Percentiles rank a stretch among this genome's conserved stretches.
Conservation (phyloP, 2,888 invertebrate genomes). For the Thalpophila matura region DNA sequence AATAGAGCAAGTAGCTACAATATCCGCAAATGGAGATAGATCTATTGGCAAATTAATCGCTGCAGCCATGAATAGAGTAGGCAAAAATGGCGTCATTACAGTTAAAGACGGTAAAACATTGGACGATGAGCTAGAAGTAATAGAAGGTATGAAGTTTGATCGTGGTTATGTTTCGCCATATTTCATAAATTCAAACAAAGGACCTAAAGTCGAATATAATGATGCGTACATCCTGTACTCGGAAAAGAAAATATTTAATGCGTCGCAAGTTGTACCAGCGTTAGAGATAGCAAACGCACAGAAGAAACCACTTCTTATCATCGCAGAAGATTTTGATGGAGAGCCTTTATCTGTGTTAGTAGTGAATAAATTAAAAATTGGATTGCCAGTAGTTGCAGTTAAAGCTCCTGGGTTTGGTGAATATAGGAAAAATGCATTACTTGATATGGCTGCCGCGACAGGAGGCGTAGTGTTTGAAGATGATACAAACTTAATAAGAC, state of each 20-base stretch:
- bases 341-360: constrained; percentile 98
- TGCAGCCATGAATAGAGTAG: constrained; percentile 98
- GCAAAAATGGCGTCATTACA: constrained; percentile 99
- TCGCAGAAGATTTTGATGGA: constrained; percentile 98
- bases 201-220: constrained; percentile 98
- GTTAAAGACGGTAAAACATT: constrained; percentile 99
- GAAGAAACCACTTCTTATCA: constrained; percentile 97
- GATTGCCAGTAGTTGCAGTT: constrained; percentile 97
- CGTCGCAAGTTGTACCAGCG: constrained; percentile 98
- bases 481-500: constrained; percentile 95
- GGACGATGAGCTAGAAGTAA: constrained; percentile 97
- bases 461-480: constrained; percentile 98
- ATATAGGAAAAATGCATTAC: constrained; percentile 96
- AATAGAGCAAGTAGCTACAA: constrained; percentile 99
- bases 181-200: constrained; percentile 99
- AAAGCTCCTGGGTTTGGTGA: constrained; percentile 99
- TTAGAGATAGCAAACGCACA: constrained; percentile 97
- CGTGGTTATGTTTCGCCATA: constrained; percentile 99
- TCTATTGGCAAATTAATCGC: constrained; percentile 98
- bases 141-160: constrained; percentile 99
- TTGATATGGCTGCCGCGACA: constrained; percentile 97
- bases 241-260: constrained; percentile 99
- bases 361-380: constrained; percentile 96
- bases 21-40: constrained; percentile 99
- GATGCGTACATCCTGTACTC: constrained; percentile 97